Conservation (phyloP, 2,888 invertebrate species). For the Drosophila leonis region DNA sequence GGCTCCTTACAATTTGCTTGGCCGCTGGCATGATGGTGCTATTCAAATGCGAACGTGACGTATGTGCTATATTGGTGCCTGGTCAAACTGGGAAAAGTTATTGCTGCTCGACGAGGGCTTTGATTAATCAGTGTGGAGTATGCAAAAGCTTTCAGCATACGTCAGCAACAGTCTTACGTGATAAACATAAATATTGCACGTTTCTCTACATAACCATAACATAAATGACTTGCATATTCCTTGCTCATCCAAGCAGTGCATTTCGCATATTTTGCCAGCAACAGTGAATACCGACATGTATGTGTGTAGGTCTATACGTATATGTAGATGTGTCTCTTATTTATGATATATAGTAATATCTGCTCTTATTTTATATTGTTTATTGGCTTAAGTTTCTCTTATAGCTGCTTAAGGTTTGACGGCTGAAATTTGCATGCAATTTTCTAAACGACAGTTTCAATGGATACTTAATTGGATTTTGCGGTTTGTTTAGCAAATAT, state of each 20-base stretch:
- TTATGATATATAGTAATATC: neutral
- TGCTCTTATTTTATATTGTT: neutral
- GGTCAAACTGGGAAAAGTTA: conserved; percentile 9
- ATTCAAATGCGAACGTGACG: conserved; percentile 60
- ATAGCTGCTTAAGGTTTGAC: neutral
- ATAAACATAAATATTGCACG: conserved; percentile 33
- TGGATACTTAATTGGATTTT: neutral
- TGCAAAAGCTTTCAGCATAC: conserved; percentile 33
- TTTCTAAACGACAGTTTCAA: neutral
- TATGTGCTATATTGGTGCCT: conserved; percentile 64
- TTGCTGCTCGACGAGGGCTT: conserved; percentile 24
- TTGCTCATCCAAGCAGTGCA: neutral
- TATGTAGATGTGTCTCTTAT: neutral
- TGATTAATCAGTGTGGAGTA: conserved; percentile 48
- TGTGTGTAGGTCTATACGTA: neutral
- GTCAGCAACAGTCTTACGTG: conserved; percentile 31
- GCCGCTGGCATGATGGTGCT: conserved; percentile 10
- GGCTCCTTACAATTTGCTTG: conserved; percentile 15
- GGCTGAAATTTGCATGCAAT: neutral
- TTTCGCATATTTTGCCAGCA: conserved; percentile 7
- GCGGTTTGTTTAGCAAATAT: neutral
- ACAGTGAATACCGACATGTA: neutral
- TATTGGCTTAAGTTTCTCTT: neutral
- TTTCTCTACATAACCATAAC: conserved; percentile 19
- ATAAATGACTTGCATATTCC: conserved; percentile 12